Base-by-base conservation (phyloP, 1,140 invertebrate species). In the Oncopeltus fasciatus region DNA sequence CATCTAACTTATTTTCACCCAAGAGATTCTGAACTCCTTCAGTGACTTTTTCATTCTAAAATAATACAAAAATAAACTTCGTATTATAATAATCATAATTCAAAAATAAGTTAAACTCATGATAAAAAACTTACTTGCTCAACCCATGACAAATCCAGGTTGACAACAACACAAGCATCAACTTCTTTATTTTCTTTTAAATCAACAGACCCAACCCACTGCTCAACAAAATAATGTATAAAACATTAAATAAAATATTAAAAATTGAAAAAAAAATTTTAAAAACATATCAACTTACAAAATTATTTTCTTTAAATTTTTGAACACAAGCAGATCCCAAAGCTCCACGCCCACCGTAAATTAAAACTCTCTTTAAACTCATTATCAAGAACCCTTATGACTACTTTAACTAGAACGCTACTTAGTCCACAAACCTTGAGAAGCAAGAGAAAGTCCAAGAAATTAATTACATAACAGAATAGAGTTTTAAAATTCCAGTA, bases 151-250 rank as follows among this genome's bases (percentile, higher is more conserved):
- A 80, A 81, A 46, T 85, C 81, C 31, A 81, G 76, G 58, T 88
- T 82, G 2, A 97, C 89, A 47, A 95, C 74, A 60, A 99, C 83
- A 76, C 92, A 98, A 4, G 82, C 80, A 78, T 98, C 88, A 28
- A 96, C 95, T 63, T 85, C 78, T 4, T 94, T 87, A 80, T 96
- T 98, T 67, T 82, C 77, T 62, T 78, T 81, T 67, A 97, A 77
- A 76, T 99, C 96, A 71, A 99, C 88, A 65, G 84, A 93, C 9
- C 87, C 88, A 61, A 98, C 94, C 93, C 93, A 98, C 88, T 92
- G 66, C 67, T 79, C 76, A 68, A 64, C 64, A 63, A 46, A n/a
- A 12, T 20, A n/a, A 21, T 5, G 11, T 26, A 28, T 26, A 27
- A 57, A 27, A 5, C 11, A 26, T n/a, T 43, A 59, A 59, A 59